Base-by-base conservation (phyloP, 2,113 vertebrate species). In the Siniperca knerii region DNA sequence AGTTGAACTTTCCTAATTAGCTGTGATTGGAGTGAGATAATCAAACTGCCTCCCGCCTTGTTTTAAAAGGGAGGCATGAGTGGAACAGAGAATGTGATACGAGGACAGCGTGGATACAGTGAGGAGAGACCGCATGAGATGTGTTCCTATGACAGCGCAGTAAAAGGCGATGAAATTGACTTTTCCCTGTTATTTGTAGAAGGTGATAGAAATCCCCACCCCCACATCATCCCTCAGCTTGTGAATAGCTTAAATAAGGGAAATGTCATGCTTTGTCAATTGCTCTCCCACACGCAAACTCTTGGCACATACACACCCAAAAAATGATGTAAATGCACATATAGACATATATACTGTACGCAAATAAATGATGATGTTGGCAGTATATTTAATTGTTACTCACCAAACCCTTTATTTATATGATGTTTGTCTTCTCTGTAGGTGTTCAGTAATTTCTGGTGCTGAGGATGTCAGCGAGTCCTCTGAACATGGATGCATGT, bases 1-100 rank as follows among this genome's bases (percentile, higher is more conserved):
- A 37, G 44, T 85, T 95, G 91, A 96, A 93, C 91, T 92, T 79
- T 86, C 65, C 85, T 89, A 92, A 95, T 95, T 95, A 94, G 86
- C 88, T 85, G 82, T 75, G 87, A 94, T 91, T 90, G 88, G 89
- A 92, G 90, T 81, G 82, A 68, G 89, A 93, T 94, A 92, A 95
- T 95, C 92, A 92, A 90, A 89, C 89, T 68, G 85, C 90, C 87
- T 90, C 72, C 79, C 89, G 84, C 80, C 83, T 93, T 89, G 81
- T 90, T 93, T 88, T 78, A 75, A 88, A 73, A 77, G 64, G 48
- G 77, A 89, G 69, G 66, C 79, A 66, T 42, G 60, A 82, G 89
- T 75, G 81, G 79, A 86, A 82, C 66, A 71, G 37, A 46, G 71
- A 75, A 66, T 58, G 74, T 84, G 79, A 85, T 83, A 92, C 81